Evolutionary conservation across 2,888 invertebrate species (phyloP).

Genomic region (Bellardia pandia): DNA sequence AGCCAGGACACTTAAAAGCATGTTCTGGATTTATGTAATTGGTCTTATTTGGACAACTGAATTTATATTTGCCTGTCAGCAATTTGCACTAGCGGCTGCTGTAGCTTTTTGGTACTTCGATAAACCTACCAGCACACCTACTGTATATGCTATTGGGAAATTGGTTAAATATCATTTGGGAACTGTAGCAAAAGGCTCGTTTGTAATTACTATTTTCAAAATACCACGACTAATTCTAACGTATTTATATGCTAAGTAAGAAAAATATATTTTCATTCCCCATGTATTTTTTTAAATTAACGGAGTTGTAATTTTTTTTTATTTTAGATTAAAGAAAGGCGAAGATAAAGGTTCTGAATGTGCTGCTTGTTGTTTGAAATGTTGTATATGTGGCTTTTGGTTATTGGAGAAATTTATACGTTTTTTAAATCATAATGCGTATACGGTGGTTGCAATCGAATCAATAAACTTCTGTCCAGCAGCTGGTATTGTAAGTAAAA

Average conservation of each 20-base stretch:
- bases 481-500: slow-evolving; percentile 90
- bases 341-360: slow-evolving; percentile 90
- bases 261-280: slow-evolving; percentile 69
- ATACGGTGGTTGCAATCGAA: slow-evolving; percentile 96
- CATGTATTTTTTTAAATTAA: not conserved
- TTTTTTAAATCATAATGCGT: slow-evolving; percentile 97
- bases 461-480: slow-evolving; percentile 96
- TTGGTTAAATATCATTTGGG: slow-evolving; percentile 95
- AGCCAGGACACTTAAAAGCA: slow-evolving; percentile 92
- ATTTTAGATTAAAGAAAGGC: slow-evolving; percentile 87
- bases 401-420: slow-evolving; percentile 96
- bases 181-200: slow-evolving; percentile 96
- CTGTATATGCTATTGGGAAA: slow-evolving; percentile 87
- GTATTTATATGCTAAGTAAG: slow-evolving; percentile 95
- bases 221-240: slow-evolving; percentile 94
- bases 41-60: slow-evolving; percentile 97
- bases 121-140: slow-evolving; percentile 89
- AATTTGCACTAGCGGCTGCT: slow-evolving; percentile 96
- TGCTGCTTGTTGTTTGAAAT: slow-evolving; percentile 90
- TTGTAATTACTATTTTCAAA: slow-evolving; percentile 96
- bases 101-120: slow-evolving; percentile 98
- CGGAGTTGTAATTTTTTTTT: not conserved
- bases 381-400: slow-evolving; percentile 95
- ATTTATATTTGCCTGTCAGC: slow-evolving; percentile 97
- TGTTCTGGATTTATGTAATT: slow-evolving; percentile 97